Evolutionary conservation across 2,113 vertebrate genomes (phyloP).

Genomic region (Mastomys natalensis): DNA sequence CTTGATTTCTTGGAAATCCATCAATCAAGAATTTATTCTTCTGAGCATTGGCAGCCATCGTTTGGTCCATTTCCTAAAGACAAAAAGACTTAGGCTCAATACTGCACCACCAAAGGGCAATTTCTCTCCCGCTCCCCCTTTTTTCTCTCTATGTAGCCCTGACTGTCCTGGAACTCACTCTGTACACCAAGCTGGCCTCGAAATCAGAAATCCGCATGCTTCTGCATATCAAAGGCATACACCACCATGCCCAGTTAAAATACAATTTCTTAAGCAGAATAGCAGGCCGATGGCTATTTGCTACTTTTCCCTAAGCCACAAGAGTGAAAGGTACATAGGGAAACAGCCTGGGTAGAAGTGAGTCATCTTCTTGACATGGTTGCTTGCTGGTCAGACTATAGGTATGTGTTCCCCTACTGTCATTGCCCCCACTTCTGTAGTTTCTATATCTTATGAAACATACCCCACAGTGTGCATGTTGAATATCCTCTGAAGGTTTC

Average conservation of each 20-base stretch:
- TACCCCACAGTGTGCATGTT: not conserved
- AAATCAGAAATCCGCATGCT: too few species aligned
- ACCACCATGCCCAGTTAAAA: too few species aligned
- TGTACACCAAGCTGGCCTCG: too few species aligned
- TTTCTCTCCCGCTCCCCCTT: not conserved
- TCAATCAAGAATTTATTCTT: constrained; percentile 98
- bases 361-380: not conserved
- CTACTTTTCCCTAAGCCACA: constrained; percentile 29
- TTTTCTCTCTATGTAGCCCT: too few species aligned
- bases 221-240: too few species aligned
- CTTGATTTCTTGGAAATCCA: constrained; percentile 97
- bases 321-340: not conserved
- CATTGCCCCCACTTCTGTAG: not conserved
- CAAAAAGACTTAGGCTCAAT: constrained; percentile 65
- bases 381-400: not conserved
- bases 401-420: not conserved
- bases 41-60: constrained; percentile 88
- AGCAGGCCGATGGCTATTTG: not conserved
- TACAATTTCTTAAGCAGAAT: constrained; percentile 48
- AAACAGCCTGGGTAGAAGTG: constrained; percentile 43
- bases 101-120: constrained; percentile 29
- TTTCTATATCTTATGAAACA: constrained; percentile 38
- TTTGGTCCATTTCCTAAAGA: constrained; percentile 92
- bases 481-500: not conserved
- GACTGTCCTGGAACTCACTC: too few species aligned